Evolutionary conservation across 2,888 invertebrate genomes (phyloP), one percentile per base, ranked within the genome.

Genomic region (Stenichneumon culpator): DNA sequence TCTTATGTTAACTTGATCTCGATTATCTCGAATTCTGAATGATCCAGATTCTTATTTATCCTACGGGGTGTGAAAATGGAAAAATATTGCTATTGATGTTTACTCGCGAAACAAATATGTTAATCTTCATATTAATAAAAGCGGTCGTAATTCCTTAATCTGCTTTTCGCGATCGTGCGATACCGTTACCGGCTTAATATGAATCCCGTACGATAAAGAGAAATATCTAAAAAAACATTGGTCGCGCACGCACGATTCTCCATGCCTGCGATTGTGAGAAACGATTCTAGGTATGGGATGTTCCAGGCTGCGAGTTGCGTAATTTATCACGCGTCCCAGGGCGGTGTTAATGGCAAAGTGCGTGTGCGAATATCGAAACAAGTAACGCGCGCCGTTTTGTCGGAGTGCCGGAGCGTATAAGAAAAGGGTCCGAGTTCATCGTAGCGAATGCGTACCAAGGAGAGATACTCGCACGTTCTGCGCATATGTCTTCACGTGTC

Each of bases 161-260:
- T 14, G 44, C 14, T 47, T 47, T 3, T 47, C 44, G 44, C 44
- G 16, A 47, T 81, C 69, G 47, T 60, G 36, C 70, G 70, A 47
- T 75, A 28, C 79, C 83, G 79, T 83, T 80, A 79, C 70, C 54
- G 11, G 54, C 39, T 65, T 11, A 52, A 70, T 60, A 52, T 47
- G 44, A 54, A 74, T 74, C 36, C 57, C 80, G 28, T 57, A n/a
- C 11, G 57, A 57, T 57, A 14, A 57, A 57, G 25, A 5, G 25
- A 25, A 57, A 22, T 54, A 9, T 54, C 6, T 68, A 22, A 67
- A 54, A 47, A 16, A 32, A 47, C 11, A 65, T 81, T 63, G 73
- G 80, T 80, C 77, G 65, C 65, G 86, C 77, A 83, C 83, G 86
- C 83, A 84, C 75, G 79, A 79, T 79, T 83, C 74, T 79, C 75